Percentiles rank a stretch among this genome's conserved stretches.
phyloP scores from a whole-genome alignment of 2,113 vertebrate species.

The Danionella cerebrum region DNA sequence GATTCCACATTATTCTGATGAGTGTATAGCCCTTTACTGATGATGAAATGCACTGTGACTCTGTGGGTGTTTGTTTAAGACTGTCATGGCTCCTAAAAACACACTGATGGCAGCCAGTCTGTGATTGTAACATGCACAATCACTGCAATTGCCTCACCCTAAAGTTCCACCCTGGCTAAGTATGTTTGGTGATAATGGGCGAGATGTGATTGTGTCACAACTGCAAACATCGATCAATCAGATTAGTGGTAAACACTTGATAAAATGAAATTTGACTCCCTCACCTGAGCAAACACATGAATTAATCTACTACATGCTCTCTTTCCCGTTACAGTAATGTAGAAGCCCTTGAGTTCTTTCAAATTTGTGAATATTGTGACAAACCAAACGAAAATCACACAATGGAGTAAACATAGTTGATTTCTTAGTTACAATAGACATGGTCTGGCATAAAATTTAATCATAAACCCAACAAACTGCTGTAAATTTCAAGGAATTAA shows the following conservation, averaged over 20 bases:
- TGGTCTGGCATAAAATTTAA: too few species aligned
- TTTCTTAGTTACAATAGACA: too few species aligned
- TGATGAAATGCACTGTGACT: slow-evolving; percentile 1
- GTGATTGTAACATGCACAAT: background rate
- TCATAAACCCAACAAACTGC: too few species aligned
- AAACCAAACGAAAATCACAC: too few species aligned
- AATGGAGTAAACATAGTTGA: too few species aligned
- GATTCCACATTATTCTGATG: slow-evolving; percentile 16
- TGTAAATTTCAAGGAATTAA: too few species aligned
- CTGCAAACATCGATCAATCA: background rate
- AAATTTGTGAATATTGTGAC: too few species aligned
- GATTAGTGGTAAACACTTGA: background rate
- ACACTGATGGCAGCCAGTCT: background rate
- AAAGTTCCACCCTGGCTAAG: background rate
- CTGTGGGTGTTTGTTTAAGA: background rate
- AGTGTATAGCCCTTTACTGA: background rate
- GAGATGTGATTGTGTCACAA: background rate
- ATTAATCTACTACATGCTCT: background rate
- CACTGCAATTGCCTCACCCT: background rate
- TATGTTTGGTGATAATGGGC: background rate
- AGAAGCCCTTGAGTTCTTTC: too few species aligned
- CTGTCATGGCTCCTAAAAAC: background rate
- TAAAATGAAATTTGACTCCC: background rate
- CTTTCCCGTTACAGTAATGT: too few species aligned
- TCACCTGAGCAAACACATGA: background rate